Percentiles rank a stretch among this genome's conserved stretches.
phyloP scores from a whole-genome alignment of 2,113 vertebrate genomes.

The Tursiops truncatus region DNA sequence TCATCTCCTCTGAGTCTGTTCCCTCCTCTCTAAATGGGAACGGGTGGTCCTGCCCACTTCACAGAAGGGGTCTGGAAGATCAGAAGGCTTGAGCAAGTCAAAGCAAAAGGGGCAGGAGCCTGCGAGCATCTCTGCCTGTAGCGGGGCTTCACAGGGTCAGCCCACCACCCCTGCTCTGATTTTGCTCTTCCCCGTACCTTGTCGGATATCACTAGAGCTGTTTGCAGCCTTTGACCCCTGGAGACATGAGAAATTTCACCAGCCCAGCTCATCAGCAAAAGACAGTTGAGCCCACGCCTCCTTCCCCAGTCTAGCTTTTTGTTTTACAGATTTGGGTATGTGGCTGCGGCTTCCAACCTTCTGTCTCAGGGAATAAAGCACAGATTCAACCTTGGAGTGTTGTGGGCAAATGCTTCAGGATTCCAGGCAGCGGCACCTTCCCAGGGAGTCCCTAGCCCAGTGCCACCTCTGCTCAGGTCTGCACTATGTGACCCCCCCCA shows the following conservation, averaged over 20 bases:
- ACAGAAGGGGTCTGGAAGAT: not conserved
- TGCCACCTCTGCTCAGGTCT: not conserved
- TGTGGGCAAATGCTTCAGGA: not conserved
- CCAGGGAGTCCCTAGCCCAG: not conserved
- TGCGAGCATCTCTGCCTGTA: accelerated
- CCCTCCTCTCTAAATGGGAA: not conserved
- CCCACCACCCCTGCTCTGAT: not conserved
- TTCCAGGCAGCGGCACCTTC: not conserved
- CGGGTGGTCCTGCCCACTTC: not conserved
- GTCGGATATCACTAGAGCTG: not conserved
- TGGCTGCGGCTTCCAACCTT: not conserved
- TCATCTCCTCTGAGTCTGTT: not conserved
- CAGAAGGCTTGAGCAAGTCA: not conserved
- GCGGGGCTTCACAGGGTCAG: accelerated
- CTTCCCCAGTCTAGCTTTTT: not conserved
- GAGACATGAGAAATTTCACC: not conserved
- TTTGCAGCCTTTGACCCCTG: not conserved
- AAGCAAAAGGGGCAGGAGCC: not conserved
- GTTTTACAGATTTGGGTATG: not conserved
- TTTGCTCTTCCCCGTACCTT: not conserved
- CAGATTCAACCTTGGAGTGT: not conserved
- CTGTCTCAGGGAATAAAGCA: not conserved
- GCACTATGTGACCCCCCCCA: too few species aligned
- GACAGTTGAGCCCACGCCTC: not conserved
- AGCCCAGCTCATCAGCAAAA: not conserved